These are phyloP conservation scores for Corythornis vintsioides DNA, from an alignment of 2,113 vertebrate species.

Conservation along the genomic window DNA sequence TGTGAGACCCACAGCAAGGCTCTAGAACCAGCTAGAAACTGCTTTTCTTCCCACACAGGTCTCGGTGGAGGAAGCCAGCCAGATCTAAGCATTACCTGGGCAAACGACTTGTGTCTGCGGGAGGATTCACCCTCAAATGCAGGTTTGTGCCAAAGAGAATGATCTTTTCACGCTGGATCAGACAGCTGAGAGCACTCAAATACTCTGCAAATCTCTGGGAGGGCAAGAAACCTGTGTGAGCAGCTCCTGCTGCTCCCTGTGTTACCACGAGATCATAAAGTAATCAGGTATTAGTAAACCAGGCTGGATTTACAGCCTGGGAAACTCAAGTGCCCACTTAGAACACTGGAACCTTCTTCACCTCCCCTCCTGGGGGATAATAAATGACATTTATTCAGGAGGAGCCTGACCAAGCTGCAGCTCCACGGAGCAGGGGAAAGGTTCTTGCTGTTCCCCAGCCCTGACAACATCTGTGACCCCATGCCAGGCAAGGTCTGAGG, in stretches of 20 bases:
- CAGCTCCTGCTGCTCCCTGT: background rate
- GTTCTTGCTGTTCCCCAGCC: background rate
- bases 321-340: background rate
- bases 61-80: background rate
- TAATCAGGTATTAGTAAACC: background rate
- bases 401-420: background rate
- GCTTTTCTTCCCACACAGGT: background rate
- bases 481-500: background rate
- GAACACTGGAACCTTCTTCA: background rate
- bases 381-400: fast-evolving
- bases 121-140: background rate
- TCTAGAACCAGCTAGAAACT: background rate
- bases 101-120: background rate
- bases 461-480: background rate
- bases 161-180: background rate
- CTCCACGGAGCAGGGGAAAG: background rate
- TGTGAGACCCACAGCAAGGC: background rate
- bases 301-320: background rate
- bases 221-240: fast-evolving
- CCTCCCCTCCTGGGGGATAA: background rate
- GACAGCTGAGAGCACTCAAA: background rate
- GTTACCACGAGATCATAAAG: background rate
- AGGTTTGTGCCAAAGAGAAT: fast-evolving
- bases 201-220: fast-evolving
- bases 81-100: background rate